Base-by-base conservation (phyloP, 1,140 invertebrate species). In the Xylocopa sonorina region DNA sequence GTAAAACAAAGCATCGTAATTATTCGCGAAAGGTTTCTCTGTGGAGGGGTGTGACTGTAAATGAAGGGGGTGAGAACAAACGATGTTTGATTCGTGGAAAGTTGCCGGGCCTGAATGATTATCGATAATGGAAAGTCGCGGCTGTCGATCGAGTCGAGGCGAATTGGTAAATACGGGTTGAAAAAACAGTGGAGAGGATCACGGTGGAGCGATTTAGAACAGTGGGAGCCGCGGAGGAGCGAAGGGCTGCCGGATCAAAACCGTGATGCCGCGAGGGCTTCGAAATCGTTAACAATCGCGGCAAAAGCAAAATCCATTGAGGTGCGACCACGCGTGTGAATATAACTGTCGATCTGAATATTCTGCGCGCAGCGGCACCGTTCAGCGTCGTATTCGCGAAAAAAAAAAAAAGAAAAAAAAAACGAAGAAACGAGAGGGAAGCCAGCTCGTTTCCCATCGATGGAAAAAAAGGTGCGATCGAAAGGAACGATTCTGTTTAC, bases 221-320 rank as follows among this genome's bases (percentile, higher is more conserved):
- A 90, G 78, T 80, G 76, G 78, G 77, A 78, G 74, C 32, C 68
- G 69, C 66, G 77, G 78, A 62, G n/a, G 43, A 58, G 34, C 7
- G 32, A 43, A 55, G 78, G 75, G 69, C 29, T 57, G 68, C 38
- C 32, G 75, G 73, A 73, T 80, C 71, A 81, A 78, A 82, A 81
- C 58, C 71, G 63, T 51, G 63, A 73, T 79, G 74, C 82, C 67
- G 53, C 53, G 71, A 81, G 78, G 62, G 69, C 71, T 73, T 86
- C 79, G 85, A 87, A 88, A 85, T 83, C 88, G 84, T 86, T 89
- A 90, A 90, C 88, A 89, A 90, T 89, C 82, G 83, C 69, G 72
- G 85, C 73, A 86, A 82, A 76, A 84, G 79, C 75, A 68, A 81
- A 76, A 82, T 87, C 83, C 78, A 90, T 89, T 90, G 85, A 87